These are phyloP conservation scores for Agelastica alni DNA, from an alignment of 2,888 invertebrate species.

Conservation along the genomic window DNA sequence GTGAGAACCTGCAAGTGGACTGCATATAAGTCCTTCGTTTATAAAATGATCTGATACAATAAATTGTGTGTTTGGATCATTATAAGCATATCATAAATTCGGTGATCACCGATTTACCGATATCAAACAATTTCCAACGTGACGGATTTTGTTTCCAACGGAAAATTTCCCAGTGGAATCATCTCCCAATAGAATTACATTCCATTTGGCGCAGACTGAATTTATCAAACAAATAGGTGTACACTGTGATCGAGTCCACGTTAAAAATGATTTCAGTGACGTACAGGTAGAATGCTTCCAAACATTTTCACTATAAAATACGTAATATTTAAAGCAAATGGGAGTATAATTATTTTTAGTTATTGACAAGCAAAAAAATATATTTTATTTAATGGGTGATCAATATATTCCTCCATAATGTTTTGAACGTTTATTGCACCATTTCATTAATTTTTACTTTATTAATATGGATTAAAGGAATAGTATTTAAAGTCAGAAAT, in stretches of 20 bases:
- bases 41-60: conserved; percentile 34
- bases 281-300: not conserved
- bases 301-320: too few species aligned
- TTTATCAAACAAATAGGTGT: conserved; percentile 46
- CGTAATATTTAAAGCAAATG: too few species aligned
- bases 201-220: conserved; percentile 46
- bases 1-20: conserved; percentile 44
- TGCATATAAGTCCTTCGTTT: conserved; percentile 18
- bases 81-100: conserved; percentile 50
- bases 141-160: conserved; percentile 51
- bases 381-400: too few species aligned
- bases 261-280: conserved; percentile 42
- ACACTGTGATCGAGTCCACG: conserved; percentile 44
- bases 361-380: too few species aligned
- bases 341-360: too few species aligned
- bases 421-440: too few species aligned
- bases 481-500: too few species aligned
- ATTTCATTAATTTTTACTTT: too few species aligned
- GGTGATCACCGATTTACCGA: conserved; percentile 48
- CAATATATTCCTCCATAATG: too few species aligned
- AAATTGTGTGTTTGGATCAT: conserved; percentile 41
- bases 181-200: conserved; percentile 50
- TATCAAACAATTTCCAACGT: conserved; percentile 49
- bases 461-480: too few species aligned
- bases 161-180: conserved; percentile 52